Base-by-base conservation (phyloP, 2,888 invertebrate genomes). In the Leptopterna dolabrata region DNA sequence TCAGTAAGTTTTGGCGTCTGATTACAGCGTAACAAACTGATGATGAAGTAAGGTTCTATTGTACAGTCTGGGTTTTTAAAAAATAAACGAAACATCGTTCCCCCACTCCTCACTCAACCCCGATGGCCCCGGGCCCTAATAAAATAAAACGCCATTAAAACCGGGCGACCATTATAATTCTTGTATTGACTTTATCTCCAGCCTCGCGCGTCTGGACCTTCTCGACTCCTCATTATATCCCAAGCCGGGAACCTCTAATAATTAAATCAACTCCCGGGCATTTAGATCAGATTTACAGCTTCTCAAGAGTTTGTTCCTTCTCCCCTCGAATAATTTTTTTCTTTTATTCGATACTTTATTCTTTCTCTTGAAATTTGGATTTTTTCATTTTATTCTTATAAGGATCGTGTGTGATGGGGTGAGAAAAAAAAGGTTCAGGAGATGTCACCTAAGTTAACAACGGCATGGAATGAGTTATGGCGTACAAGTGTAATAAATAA, bases 141-240 rank as follows among this genome's bases (percentile, higher is more conserved):
- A 89, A 89, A 89, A 89, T 89, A 89, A 89, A 88, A 89, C 81
- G 78, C 87, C 88, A 89, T 89, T 88, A 89, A 89, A 88, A 88
- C 83, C 82, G 47, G 87, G 88, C 87, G 86, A 89, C 86, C 88
- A 89, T 89, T 89, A 89, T 89, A 88, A 89, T 87, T 89, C 88
- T 89, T 89, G 88, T 89, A 89, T 89, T 87, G 88, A 88, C 88
- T 88, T 89, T 89, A 89, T 89, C 88, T 88, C 70, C 45, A 30
- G 24, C 30, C 55, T 70, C 36, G 70, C 27, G 63, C 80, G 71
- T 76, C 84, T 78, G 51, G 86, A 76, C 85, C 87, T 29, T 82
- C 80, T 76, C 87, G 70, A 47, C 86, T 70, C 84, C 84, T 86
- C 88, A 88, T 86, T 87, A 88, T 85, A 87, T 73, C 47, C 83